Conservation (phyloP, 1,140 invertebrate species). For the Drosophila tani region DNA sequence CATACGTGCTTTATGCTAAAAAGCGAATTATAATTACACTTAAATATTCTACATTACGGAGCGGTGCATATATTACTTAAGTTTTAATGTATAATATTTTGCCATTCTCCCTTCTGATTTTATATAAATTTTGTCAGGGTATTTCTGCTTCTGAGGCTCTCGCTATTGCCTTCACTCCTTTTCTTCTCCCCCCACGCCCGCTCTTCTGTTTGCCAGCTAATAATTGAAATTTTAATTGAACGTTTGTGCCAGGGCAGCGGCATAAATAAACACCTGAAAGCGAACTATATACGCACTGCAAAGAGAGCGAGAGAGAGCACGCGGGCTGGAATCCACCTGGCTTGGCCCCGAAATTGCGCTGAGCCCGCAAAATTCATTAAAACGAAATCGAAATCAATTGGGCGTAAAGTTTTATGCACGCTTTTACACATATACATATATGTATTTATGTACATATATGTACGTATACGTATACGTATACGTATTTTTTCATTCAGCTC, state of each 20-base stretch:
- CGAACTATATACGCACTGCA: slow-evolving; percentile 9
- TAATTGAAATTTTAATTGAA: slow-evolving; percentile 79
- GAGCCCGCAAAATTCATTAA: slow-evolving; percentile 66
- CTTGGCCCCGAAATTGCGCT: slow-evolving; percentile 35
- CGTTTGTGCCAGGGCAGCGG: slow-evolving; percentile 44
- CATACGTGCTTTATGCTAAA: too few relatives aligned
- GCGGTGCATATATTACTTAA: too few relatives aligned
- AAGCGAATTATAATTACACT: too few relatives aligned
- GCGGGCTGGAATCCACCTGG: background rate
- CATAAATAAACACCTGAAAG: slow-evolving; percentile 66
- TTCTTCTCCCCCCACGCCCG: background rate
- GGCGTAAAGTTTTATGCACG: slow-evolving; percentile 53
- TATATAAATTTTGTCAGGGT: too few relatives aligned
- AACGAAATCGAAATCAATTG: slow-evolving; percentile 71
- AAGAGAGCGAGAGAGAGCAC: background rate
- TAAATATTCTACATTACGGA: too few relatives aligned
- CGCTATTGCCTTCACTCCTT: background rate
- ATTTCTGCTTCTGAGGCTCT: background rate
- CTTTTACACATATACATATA: slow-evolving; percentile 13
- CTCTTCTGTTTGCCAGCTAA: slow-evolving; percentile 54
- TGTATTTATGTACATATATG: background rate
- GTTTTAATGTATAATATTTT: too few relatives aligned
- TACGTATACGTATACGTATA: background rate
- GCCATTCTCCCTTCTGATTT: too few relatives aligned
- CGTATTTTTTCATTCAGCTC: slow-evolving; percentile 1